Base-by-base conservation (phyloP, 2,113 vertebrate species). In the Paratilapia polleni region DNA sequence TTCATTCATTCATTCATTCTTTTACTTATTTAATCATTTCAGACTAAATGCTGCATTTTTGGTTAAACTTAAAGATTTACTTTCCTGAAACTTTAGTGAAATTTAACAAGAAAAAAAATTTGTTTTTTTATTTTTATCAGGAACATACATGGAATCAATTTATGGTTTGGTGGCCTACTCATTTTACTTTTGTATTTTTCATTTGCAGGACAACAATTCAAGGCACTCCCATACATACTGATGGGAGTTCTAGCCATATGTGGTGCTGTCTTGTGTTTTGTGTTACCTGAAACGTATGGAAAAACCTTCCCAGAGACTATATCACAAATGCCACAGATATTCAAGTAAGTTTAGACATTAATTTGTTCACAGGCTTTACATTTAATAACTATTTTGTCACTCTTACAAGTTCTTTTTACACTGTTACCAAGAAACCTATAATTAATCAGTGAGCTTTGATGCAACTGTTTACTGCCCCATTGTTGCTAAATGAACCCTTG, bases 171-270 rank as follows among this genome's bases (percentile, higher is more conserved):
- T 58, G 2, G 6, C 11, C 13, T 43, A 2, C 2, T 49, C 2
- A 22, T 6, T 5, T 5, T 36, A 3, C 59, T 34, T 52, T n/a
- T 11, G 0, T 22, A 1, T 79, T 57, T 3, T 19, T 20, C 5
- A 52, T n/a, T 70, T 78, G 52, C 83, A 98, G 97, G 96, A 81
- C 94, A 93, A 81, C 97, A 96, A 12, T 92, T 96, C 81, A 95
- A 84, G 77, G 81, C 90, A 56, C 95, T 98, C 0, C 97, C 98
- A 0, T 98, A 97, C 8, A 95, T 97, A 49, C 6, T 98, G 68
- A 98, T 98, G 96, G 97, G 97, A 11, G 93, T 94, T 81, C 87
- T 97, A 24, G 96, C 97, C 0, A 78, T 98, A 82, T 84, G 94
- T 66, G 96, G 97, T 0, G 96, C 96, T 14, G 64, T 97, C 38